Conservation (phyloP, 2,888 invertebrate genomes). For the Drosophila flavopinicola region DNA sequence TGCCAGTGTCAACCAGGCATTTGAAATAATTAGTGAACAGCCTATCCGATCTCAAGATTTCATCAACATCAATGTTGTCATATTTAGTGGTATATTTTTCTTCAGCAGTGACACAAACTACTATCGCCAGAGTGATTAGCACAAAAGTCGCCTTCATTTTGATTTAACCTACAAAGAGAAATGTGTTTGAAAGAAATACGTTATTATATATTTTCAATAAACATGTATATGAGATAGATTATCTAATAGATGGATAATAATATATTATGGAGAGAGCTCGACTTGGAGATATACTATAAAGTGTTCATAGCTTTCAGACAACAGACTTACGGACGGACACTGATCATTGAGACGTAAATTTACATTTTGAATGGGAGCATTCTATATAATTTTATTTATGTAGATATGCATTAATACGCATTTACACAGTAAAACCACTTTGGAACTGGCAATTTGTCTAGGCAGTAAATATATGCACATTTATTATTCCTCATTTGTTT, state of each 20-base stretch:
- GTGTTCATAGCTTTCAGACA: no score
- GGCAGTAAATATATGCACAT: neutral
- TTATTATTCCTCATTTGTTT: neutral
- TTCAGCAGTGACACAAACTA: conserved; percentile 84
- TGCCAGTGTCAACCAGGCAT: conserved; percentile 87
- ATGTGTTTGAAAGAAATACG: neutral
- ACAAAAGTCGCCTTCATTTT: conserved; percentile 64
- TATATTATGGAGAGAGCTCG: no score
- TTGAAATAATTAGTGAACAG: conserved; percentile 87
- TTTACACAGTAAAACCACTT: neutral
- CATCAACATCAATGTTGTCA: conserved; percentile 88
- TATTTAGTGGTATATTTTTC: conserved; percentile 88
- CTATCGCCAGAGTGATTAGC: conserved; percentile 79
- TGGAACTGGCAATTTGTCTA: neutral
- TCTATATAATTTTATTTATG: neutral
- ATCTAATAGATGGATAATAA: no score
- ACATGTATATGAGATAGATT: no score
- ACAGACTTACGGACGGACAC: no score
- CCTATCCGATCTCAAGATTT: conserved; percentile 88
- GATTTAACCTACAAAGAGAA: conserved; percentile 3
- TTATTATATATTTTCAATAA: neutral
- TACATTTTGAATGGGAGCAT: no score
- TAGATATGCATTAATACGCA: neutral
- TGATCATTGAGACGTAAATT: no score
- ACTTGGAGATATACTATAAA: no score